phyloP scores from a whole-genome alignment of 2,888 invertebrate species.

The Synergus umbraculus region DNA sequence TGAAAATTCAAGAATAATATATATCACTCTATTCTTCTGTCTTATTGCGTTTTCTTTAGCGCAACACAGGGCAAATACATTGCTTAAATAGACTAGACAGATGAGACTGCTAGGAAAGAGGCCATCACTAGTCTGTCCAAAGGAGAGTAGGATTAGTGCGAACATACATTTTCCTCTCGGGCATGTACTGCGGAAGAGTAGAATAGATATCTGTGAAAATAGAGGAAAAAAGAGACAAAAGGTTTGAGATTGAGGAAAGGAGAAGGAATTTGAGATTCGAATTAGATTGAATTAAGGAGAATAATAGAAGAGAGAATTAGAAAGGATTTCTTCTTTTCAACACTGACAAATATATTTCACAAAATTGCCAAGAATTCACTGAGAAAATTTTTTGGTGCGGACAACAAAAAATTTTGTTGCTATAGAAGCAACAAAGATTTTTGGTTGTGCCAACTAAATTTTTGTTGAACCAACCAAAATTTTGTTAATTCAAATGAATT shows the following conservation, averaged over 20 bases:
- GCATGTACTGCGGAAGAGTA: not conserved
- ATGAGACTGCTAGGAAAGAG: constrained; percentile 13
- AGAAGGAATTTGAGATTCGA: not conserved
- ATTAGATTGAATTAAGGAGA: not conserved
- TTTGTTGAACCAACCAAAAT: no score
- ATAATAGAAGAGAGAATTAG: no score
- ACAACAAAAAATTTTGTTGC: no score
- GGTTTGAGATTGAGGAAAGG: not conserved
- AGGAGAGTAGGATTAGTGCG: constrained; percentile 3
- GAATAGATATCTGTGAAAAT: not conserved
- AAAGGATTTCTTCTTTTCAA: no score
- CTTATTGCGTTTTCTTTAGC: constrained; percentile 11
- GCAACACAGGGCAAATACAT: not conserved
- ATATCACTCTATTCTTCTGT: not conserved
- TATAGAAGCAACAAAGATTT: no score
- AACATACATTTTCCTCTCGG: constrained; percentile 11
- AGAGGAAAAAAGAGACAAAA: not conserved
- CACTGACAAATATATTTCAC: no score
- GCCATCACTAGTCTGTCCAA: constrained; percentile 28
- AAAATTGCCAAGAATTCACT: no score
- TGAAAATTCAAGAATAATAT: constrained; percentile 33
- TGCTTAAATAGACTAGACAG: constrained; percentile 28
- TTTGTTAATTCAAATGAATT: no score
- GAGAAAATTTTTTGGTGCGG: no score
- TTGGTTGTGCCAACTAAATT: no score